Base-by-base conservation (phyloP, 2,113 vertebrate genomes). In the Burhinus bistriatus region DNA sequence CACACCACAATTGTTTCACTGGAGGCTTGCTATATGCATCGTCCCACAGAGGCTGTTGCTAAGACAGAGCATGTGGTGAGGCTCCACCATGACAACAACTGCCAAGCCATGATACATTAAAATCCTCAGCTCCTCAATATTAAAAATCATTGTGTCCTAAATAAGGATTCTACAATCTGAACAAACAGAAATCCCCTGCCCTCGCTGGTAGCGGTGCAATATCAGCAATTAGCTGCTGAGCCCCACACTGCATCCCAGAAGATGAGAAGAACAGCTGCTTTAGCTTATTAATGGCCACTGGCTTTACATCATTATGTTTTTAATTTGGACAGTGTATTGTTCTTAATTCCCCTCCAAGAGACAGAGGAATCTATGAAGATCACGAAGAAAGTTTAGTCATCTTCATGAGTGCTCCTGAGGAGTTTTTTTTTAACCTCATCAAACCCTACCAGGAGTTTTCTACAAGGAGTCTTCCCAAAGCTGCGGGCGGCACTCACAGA, bases 171-270 rank as follows among this genome's bases (percentile, higher is more conserved):
- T 61, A 34, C 66, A 78, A 88, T 62, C 80, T 51, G 75, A 95
- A 55, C 38, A 77, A 90, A 90, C 51, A 93, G 68, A 96, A 95
- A 93, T 89, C 59, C 79, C 85, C 20, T 59, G 68, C 30, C 61
- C 20, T 68, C 92, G 82, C 68, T 92, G 27, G 30, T 42, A 94
- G 49, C 30, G 22, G 30, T 71, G 47, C 52, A 89, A 25, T 66
- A 91, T 85, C 73, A 95, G 77, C 83, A 95, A 90, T 95, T 80
- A 94, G 71, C 70, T 86, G 45, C 71, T n/a, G 59, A 88, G 62
- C 47, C 70, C 49, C 85, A 66, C 49, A 79, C 42, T 70, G 25
- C 29, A 57, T 93, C 87, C 76, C 89, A 87, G 87, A 95, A 87
- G 91, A 90, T 27, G 38, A 68, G 65, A 93, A 76, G 62, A 96